Evolutionary conservation across 1,140 invertebrate species (phyloP).

Genomic region (Heliconius himera): DNA sequence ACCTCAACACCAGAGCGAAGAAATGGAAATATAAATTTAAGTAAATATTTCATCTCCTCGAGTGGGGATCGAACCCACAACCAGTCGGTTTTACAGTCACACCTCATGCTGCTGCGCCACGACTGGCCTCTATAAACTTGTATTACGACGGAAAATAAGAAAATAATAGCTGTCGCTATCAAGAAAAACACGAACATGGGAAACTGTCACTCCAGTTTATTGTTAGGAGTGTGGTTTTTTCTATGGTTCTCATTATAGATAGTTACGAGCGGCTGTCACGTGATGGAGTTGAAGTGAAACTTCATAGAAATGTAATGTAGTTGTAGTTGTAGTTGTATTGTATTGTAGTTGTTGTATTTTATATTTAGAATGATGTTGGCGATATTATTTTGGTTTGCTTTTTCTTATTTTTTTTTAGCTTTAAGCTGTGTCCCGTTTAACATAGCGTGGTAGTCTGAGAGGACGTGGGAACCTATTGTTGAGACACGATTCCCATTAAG

Average conservation of each 20-base stretch:
- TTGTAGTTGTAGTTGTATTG: background rate
- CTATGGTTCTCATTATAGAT: constrained; percentile 5
- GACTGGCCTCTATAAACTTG: background rate
- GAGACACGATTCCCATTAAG: background rate
- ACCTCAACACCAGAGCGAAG: no score
- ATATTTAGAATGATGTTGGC: background rate
- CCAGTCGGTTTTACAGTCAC: no score
- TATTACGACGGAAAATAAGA: constrained; percentile 23
- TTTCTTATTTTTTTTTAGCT: background rate
- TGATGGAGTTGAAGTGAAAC: background rate
- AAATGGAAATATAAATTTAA: no score
- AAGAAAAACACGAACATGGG: constrained; percentile 17
- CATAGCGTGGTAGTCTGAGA: no score
- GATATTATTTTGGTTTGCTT: background rate
- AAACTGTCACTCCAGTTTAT: constrained; percentile 16
- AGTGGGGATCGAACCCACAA: no score
- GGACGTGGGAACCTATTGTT: no score
- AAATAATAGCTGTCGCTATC: background rate
- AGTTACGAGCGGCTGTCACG: constrained; percentile 13
- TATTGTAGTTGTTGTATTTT: background rate
- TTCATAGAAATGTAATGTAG: background rate
- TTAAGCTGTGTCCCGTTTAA: background rate
- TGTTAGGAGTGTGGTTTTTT: constrained; percentile 23
- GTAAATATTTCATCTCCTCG: no score
- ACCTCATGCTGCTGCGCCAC: no score